Evolutionary conservation across 2,888 invertebrate genomes (phyloP).

Genomic region (Cheilosia pagana): DNA sequence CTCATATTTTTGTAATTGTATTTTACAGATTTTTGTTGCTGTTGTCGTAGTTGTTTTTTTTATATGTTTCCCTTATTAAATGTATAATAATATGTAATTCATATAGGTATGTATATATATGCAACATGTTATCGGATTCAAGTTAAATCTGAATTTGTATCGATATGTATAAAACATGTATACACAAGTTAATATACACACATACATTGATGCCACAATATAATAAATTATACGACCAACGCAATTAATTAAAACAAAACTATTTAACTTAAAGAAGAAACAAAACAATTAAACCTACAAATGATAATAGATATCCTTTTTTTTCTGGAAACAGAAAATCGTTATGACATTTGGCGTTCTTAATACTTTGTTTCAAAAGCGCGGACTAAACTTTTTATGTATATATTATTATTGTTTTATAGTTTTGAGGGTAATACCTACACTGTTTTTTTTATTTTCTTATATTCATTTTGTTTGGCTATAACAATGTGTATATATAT

Average conservation of each 20-base stretch:
- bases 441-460: slow-evolving; percentile 30
- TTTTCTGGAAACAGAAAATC: slow-evolving; percentile 2
- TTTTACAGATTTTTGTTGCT: slow-evolving; percentile 11
- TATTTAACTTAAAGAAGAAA: not conserved
- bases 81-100: slow-evolving; percentile 18
- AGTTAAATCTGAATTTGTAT: slow-evolving; percentile 13
- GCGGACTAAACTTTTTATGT: slow-evolving; percentile 15
- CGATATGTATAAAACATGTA: slow-evolving; percentile 11
- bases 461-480: slow-evolving; percentile 46
- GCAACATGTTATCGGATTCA: slow-evolving; percentile 13
- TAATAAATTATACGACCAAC: slow-evolving; percentile 16
- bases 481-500: slow-evolving; percentile 52
- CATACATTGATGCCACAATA: slow-evolving; percentile 13
- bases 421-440: slow-evolving; percentile 17
- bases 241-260: not conserved
- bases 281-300: not conserved
- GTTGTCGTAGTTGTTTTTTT: not conserved
- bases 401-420: slow-evolving; percentile 21
- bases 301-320: not conserved
- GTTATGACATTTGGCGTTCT: slow-evolving; percentile 35
- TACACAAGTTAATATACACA: slow-evolving; percentile 21
- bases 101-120: slow-evolving; percentile 26
- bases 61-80: slow-evolving; percentile 14
- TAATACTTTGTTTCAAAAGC: slow-evolving; percentile 30
- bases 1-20: slow-evolving; percentile 17